phyloP scores from a whole-genome alignment of 1,140 invertebrate species.

The Bursaphelenchus mucronatus region DNA sequence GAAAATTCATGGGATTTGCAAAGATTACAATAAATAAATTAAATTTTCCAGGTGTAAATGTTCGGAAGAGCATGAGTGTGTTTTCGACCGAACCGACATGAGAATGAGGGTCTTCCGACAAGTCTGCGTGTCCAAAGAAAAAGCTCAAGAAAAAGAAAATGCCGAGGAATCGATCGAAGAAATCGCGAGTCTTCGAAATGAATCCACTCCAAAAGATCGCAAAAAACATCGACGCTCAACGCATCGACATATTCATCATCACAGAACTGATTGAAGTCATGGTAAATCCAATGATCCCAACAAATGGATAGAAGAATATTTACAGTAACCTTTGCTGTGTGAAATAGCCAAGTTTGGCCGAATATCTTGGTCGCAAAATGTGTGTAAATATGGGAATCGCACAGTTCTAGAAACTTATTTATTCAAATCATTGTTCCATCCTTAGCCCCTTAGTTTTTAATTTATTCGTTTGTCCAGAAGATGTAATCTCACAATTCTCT shows the following conservation, averaged over 20 bases:
- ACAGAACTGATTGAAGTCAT: conserved; percentile 11
- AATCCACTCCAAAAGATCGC: conserved; percentile 13
- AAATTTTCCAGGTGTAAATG: conserved; percentile 40
- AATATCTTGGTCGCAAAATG: no score
- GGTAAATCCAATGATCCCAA: neutral
- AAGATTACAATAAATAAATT: neutral
- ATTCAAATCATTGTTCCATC: no score
- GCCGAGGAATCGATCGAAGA: neutral
- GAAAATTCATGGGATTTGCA: neutral
- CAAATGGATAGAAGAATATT: neutral
- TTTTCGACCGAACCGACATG: conserved; percentile 49
- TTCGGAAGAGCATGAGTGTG: conserved; percentile 30
- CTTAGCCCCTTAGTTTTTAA: no score
- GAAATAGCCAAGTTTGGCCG: no score
- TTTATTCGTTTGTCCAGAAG: no score
- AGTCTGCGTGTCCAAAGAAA: conserved; percentile 29
- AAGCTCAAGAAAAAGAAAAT: conserved; percentile 12
- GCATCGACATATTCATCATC: conserved; percentile 8
- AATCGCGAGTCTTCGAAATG: neutral
- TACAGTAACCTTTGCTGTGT: neutral
- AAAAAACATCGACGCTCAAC: conserved; percentile 17
- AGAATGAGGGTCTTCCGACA: conserved; percentile 46
- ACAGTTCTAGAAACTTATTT: no score
- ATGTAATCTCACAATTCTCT: no score
- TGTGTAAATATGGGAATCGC: no score